Evolutionary conservation across 2,888 invertebrate species (phyloP), one percentile per base, ranked within the genome.

Genomic region (Rhaphigaster nebulosa): DNA sequence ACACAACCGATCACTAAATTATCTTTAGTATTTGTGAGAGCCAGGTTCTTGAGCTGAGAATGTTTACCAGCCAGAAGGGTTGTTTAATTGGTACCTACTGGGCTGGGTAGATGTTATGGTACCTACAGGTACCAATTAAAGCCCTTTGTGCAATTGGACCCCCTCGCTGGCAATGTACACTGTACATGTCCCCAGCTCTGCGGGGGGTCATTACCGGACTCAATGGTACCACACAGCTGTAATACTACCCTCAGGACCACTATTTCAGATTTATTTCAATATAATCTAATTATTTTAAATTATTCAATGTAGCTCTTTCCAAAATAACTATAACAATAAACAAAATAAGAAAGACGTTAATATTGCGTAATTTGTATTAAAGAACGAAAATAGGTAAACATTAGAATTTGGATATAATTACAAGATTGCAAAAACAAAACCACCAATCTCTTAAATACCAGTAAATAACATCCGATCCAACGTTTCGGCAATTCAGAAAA

Each of bases 41-140:
- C 0, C 34, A 23, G 18, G 70, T 70, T 34, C 34, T 70, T 5
- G 29, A 34, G 15, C 18, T 70, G 29, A 34, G 34, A 34, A 70
- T 70, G 70, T 70, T 70, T 34, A 70, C 60, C n/a, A 13, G 60
- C 70, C 70, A 70, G 34, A 3, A 18, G 70, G 34, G 15, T 70
- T 13, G 18, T 70, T 70, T 70, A 70, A 70, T 70, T 70, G 70
- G 29, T 70, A 70, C 23, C 70, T 70, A 34, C 18, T 5, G 34
- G 29, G 4, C 10, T 1, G 70, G 18, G 29, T 34, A n/a, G 70
- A 70, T 70, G 18, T 29, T 70, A 70, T 29, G 15, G 29, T 34
- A 70, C 8, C 70, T 34, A 70, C 70, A 70, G 70, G 70, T 70
- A 70, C 70, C 70, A 70, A 70, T 70, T 70, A 70, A 29, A 29